Evolutionary conservation across 2,113 vertebrate species (phyloP).

Genomic region (Melanocharis versteri): DNA sequence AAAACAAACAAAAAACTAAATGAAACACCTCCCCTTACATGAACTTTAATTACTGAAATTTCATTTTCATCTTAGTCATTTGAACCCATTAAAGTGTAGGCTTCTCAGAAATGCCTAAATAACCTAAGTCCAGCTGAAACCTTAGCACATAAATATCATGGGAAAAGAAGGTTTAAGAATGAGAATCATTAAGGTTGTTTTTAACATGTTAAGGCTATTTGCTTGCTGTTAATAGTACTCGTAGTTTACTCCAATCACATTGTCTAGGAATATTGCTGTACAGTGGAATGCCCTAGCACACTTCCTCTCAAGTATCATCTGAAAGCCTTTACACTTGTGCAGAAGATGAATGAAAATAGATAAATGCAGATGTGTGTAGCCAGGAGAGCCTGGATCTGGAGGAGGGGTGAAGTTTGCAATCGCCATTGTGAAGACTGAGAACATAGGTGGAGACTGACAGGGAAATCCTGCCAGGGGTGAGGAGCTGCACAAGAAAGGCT

Average conservation of each 20-base stretch:
- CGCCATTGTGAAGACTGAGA: fast-evolving
- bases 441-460: neutral
- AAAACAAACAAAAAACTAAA: slow-evolving; percentile 59
- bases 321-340: neutral
- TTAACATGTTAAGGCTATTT: neutral
- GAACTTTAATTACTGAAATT: slow-evolving; percentile 55
- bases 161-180: neutral
- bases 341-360: neutral
- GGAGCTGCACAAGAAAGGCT: neutral
- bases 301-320: neutral
- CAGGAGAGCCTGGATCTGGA: neutral
- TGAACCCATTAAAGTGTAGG: slow-evolving; percentile 24
- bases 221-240: neutral
- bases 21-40: slow-evolving; percentile 53
- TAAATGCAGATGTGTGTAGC: neutral
- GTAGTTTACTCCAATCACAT: neutral
- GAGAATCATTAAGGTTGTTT: neutral
- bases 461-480: neutral
- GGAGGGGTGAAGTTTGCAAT: neutral
- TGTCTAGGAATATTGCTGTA: neutral
- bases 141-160: neutral
- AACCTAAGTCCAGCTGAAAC: neutral
- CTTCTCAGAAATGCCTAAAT: slow-evolving; percentile 27
- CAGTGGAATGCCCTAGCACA: neutral
- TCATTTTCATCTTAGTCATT: slow-evolving; percentile 34